Percentiles rank a stretch among this genome's conserved stretches.
Conservation (phyloP, 2,888 invertebrate genomes). For the Megamerina dolium region DNA sequence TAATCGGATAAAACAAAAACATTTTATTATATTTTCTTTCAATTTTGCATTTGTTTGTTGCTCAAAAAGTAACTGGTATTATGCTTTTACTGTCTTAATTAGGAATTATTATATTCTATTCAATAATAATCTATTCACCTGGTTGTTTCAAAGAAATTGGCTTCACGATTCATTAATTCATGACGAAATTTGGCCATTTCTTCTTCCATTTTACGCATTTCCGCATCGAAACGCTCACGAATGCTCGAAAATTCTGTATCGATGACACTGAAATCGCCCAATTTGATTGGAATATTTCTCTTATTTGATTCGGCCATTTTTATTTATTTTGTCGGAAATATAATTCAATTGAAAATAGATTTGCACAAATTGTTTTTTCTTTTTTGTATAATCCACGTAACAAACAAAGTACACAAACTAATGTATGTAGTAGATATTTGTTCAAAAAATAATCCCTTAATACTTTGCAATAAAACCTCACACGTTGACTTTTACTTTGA, state of each 20-base stretch:
- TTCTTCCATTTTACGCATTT: slow-evolving; percentile 98
- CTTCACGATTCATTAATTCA: slow-evolving; percentile 87
- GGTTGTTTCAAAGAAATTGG: slow-evolving; percentile 85
- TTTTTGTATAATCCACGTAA: slow-evolving; percentile 20
- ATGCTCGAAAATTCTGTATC: slow-evolving; percentile 96
- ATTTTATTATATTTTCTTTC: too few relatives aligned
- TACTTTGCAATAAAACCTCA: too few relatives aligned
- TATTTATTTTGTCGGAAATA: slow-evolving; percentile 18
- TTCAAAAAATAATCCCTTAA: slow-evolving; percentile 3
- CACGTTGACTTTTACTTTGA: slow-evolving; percentile 19
- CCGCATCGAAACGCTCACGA: slow-evolving; percentile 88
- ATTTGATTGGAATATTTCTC: slow-evolving; percentile 87
- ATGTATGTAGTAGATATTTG: too few relatives aligned
- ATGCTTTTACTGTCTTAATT: too few relatives aligned
- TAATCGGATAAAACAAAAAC: too few relatives aligned
- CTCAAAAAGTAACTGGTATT: too few relatives aligned
- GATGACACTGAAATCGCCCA: slow-evolving; percentile 91
- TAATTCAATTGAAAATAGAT: slow-evolving; percentile 16
- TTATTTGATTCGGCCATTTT: slow-evolving; percentile 80
- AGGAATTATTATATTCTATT: too few relatives aligned
- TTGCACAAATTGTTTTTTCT: slow-evolving; percentile 2
- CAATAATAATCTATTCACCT: slow-evolving; percentile 57
- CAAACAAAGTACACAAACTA: too few relatives aligned
- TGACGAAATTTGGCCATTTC: slow-evolving; percentile 94
- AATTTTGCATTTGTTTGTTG: too few relatives aligned